phyloP scores from a whole-genome alignment of 2,888 invertebrate genomes.

The Abrostola tripartita region DNA sequence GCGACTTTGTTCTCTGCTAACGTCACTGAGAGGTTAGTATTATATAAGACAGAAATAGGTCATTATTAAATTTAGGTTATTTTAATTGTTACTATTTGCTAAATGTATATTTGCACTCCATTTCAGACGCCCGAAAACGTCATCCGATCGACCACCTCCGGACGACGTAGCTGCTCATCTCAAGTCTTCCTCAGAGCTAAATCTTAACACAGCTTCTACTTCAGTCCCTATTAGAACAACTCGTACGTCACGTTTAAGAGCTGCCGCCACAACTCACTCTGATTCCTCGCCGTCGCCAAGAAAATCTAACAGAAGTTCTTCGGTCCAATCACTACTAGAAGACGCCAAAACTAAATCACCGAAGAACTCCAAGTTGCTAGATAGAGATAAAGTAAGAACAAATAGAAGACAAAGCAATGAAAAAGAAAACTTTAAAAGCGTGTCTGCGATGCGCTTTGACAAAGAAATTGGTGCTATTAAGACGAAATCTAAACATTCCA shows the following conservation, averaged over 20 bases:
- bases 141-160: slow-evolving; percentile 70
- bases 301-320: slow-evolving; percentile 81
- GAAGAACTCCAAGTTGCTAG: slow-evolving; percentile 78
- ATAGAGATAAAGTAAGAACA: slow-evolving; percentile 78
- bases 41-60: background rate
- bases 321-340: slow-evolving; percentile 79
- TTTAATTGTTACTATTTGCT: slow-evolving; percentile 9
- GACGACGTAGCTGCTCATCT: slow-evolving; percentile 75
- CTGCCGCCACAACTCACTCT: slow-evolving; percentile 87
- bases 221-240: slow-evolving; percentile 91
- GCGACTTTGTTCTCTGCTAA: slow-evolving; percentile 90
- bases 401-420: slow-evolving; percentile 76
- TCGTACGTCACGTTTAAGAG: slow-evolving; percentile 91
- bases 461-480: slow-evolving; percentile 87
- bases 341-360: slow-evolving; percentile 75
- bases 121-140: slow-evolving; percentile 80
- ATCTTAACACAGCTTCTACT: slow-evolving; percentile 79
- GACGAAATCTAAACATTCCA: slow-evolving; percentile 87
- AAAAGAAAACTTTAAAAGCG: slow-evolving; percentile 77
- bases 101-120: slow-evolving; percentile 34
- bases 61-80: background rate
- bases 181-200: slow-evolving; percentile 84
- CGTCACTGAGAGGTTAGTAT: slow-evolving; percentile 85
- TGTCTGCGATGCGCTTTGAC: slow-evolving; percentile 69
- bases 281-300: slow-evolving; percentile 72